Evolutionary conservation across 53 echinoderm and acorn worm genomes (phyloP).

Genomic region (Paelopatides confundens): DNA sequence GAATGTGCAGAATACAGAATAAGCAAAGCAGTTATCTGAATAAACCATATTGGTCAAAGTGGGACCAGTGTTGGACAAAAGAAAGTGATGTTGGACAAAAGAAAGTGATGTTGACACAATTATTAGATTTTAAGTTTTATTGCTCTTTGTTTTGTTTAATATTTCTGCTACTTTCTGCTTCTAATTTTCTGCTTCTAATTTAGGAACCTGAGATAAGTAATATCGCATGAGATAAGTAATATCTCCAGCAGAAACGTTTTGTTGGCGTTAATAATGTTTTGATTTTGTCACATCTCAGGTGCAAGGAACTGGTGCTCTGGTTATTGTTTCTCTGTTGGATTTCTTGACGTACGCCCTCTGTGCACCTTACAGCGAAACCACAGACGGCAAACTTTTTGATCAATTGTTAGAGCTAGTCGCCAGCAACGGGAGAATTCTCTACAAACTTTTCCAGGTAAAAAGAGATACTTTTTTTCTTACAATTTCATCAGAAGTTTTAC

Average conservation of each 20-base stretch:
- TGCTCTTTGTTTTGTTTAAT: no score
- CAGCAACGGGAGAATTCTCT: slow-evolving; percentile 87
- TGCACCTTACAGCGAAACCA: slow-evolving; percentile 99
- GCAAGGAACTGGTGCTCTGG: slow-evolving; percentile 96
- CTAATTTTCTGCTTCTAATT: no score
- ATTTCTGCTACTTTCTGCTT: no score
- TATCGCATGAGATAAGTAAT: no score
- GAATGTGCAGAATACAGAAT: no score
- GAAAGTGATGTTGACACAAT: no score
- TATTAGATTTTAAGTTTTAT: no score
- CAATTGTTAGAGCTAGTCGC: slow-evolving; percentile 90
- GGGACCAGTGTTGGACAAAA: no score
- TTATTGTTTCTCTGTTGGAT: slow-evolving; percentile 94
- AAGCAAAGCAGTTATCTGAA: no score
- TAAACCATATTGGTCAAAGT: no score
- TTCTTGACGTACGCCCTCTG: slow-evolving; percentile 99
- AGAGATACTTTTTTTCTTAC: not conserved
- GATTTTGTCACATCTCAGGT: slow-evolving; percentile 34
- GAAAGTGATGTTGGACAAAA: no score
- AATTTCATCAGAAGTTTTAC: not conserved
- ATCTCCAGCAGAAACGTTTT: not conserved
- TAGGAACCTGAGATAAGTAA: no score
- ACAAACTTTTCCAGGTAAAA: slow-evolving; percentile 95
- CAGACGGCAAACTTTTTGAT: slow-evolving; percentile 85
- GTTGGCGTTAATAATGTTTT: not conserved